A percentile compares a stretch with the other conserved stretches of the same genome.
These are phyloP conservation scores for Oceanodroma leucorhoa DNA, from an alignment of 2,797 vertebrate species.

Conservation along the genomic window DNA sequence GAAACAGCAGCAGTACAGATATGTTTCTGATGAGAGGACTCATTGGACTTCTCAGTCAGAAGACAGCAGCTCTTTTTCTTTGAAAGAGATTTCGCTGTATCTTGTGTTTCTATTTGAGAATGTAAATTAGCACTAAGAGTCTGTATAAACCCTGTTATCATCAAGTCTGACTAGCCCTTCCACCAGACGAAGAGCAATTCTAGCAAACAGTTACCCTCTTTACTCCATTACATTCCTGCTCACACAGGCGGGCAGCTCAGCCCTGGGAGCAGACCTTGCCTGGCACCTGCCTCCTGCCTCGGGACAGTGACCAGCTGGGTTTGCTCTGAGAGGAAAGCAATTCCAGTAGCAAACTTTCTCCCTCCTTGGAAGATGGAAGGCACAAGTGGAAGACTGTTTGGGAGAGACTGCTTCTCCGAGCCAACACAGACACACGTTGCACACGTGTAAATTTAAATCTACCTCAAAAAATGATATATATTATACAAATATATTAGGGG, in stretches of 20 bases:
- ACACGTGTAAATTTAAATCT: background rate
- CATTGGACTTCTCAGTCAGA: background rate
- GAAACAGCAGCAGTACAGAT: background rate
- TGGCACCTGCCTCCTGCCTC: accelerated
- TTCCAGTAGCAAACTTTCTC: background rate
- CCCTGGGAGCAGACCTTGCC: background rate
- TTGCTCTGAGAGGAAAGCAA: background rate
- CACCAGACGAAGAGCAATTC: background rate
- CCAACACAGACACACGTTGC: background rate
- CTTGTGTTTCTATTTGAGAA: background rate
- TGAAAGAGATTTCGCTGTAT: background rate
- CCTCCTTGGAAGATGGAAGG: background rate
- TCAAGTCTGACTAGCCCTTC: background rate
- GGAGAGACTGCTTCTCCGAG: background rate
- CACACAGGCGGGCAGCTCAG: accelerated
- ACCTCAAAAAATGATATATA: background rate
- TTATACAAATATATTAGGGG: background rate
- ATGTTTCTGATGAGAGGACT: background rate
- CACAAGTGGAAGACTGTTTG: background rate
- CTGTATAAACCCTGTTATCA: background rate
- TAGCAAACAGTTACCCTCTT: accelerated
- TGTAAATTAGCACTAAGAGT: background rate
- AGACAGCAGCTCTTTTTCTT: background rate
- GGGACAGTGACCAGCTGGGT: background rate
- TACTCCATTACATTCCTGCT: accelerated